Evolutionary conservation across 2,888 invertebrate species (phyloP).

Genomic region (Cheilosia vernalis): DNA sequence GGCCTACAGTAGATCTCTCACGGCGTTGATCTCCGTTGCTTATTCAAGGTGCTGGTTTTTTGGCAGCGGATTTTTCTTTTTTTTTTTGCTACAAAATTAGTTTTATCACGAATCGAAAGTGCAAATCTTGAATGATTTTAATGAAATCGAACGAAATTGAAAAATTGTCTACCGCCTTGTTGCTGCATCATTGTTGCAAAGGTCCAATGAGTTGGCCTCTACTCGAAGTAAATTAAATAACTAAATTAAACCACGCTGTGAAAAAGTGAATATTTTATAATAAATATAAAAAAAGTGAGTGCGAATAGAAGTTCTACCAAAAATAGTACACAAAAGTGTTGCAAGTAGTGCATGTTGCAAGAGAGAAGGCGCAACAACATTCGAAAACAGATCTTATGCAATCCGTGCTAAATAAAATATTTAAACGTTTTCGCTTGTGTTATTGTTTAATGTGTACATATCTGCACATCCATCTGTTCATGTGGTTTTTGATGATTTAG

Average conservation of each 20-base stretch:
- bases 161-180: constrained; percentile 28
- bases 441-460: constrained; percentile 41
- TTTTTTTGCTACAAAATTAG: background rate
- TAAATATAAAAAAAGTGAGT: constrained; percentile 61
- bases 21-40: background rate
- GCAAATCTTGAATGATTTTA: constrained; percentile 36
- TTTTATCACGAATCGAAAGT: constrained; percentile 45
- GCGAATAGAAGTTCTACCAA: constrained; percentile 10
- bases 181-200: constrained; percentile 70
- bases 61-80: background rate
- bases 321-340: constrained; percentile 4
- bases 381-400: constrained; percentile 50
- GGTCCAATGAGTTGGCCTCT: constrained; percentile 25
- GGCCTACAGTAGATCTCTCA: constrained; percentile 19
- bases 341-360: constrained; percentile 53
- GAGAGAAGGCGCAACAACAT: constrained; percentile 1
- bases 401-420: constrained; percentile 43
- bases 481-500: constrained; percentile 28
- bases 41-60: background rate
- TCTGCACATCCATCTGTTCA: background rate
- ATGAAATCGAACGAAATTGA: constrained; percentile 39
- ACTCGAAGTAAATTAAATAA: background rate
- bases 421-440: constrained; percentile 55
- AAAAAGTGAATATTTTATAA: constrained; percentile 18
- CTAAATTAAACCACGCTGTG: background rate